Evolutionary conservation across 2,113 vertebrate genomes (phyloP).

Genomic region (Dolichotis patagonum): DNA sequence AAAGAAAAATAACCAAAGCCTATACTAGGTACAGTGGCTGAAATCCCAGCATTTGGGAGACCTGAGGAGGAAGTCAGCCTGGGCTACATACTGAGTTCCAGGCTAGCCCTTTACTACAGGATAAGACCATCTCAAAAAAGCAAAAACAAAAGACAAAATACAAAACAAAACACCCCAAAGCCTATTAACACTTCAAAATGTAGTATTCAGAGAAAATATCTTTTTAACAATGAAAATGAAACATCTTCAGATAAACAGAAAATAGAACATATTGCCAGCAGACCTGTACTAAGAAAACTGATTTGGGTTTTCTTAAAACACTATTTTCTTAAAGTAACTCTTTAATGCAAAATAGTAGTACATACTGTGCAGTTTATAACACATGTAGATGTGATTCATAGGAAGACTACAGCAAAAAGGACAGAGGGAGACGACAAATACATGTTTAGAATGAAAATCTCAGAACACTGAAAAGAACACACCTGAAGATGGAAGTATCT

Average conservation of each 20-base stretch:
- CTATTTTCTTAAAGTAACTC: neutral
- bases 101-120: neutral
- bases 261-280: neutral
- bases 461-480: neutral
- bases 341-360: neutral
- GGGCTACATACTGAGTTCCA: neutral
- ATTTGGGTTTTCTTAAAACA: neutral
- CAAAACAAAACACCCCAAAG: neutral
- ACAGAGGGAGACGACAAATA: neutral
- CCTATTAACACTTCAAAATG: neutral
- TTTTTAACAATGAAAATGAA: neutral
- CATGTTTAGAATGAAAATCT: neutral
- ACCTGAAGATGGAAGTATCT: neutral
- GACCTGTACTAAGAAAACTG: neutral
- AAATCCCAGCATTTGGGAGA: neutral
- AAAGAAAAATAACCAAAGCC: neutral
- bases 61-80: neutral
- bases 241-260: constrained; percentile 14
- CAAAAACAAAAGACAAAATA: neutral
- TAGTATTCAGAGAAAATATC: neutral
- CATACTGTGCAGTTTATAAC: neutral
- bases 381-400: neutral
- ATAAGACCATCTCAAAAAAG: neutral
- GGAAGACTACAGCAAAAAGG: neutral
- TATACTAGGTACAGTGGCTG: neutral